A percentile compares a stretch with the other conserved stretches of the same genome.
These are phyloP conservation scores for Myotis brandtii DNA, from an alignment of 2,113 vertebrate species.

Conservation along the genomic window DNA sequence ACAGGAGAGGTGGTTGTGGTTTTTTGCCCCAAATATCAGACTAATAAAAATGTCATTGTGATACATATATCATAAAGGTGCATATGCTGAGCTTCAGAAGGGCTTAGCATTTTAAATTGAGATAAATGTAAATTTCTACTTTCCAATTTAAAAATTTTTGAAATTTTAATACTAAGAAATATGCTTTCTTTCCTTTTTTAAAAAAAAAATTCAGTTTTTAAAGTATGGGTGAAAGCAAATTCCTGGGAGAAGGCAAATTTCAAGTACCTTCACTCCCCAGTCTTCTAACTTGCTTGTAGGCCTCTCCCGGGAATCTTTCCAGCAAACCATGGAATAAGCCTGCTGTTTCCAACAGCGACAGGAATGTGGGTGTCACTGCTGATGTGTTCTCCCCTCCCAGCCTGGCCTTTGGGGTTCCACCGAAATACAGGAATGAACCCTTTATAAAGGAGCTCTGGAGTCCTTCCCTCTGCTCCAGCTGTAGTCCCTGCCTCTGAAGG, in stretches of 20 bases:
- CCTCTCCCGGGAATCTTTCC: not conserved
- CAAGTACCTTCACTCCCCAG: not conserved
- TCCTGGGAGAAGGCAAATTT: not conserved
- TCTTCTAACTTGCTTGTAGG: not conserved
- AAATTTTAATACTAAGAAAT: not conserved
- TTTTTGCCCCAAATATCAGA: conserved; percentile 8
- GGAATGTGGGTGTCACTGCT: not conserved
- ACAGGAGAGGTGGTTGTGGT: not conserved
- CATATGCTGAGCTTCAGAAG: not conserved
- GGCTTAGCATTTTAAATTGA: conserved; percentile 13
- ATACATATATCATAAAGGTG: not conserved
- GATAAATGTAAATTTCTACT: conserved; percentile 11
- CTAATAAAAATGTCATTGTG: not conserved
- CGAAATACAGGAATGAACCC: not conserved
- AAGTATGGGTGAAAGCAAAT: not conserved
- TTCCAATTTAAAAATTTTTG: not conserved
- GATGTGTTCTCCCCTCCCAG: not conserved
- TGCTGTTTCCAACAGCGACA: not conserved
- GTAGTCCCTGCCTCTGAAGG: not conserved
- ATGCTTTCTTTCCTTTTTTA: not conserved
- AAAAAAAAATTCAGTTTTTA: not conserved
- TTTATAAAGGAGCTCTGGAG: not conserved
- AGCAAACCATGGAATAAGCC: not conserved
- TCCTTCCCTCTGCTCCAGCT: not conserved
- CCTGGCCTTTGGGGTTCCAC: not conserved